Base-by-base conservation (phyloP, 2,888 invertebrate genomes). In the Gnatocerus cornutus region DNA sequence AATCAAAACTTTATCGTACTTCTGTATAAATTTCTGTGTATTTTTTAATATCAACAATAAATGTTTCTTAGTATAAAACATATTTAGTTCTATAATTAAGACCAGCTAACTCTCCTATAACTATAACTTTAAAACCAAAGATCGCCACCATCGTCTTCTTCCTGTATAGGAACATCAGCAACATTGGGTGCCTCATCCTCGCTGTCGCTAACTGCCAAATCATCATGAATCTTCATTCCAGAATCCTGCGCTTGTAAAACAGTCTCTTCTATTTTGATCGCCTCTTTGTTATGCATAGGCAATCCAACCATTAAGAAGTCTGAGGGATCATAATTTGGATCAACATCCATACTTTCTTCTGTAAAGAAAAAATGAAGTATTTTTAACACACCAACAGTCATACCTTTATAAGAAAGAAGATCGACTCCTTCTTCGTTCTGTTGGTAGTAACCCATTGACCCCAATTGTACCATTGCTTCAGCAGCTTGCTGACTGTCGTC, bases 321-420 rank as follows among this genome's bases (percentile, higher is more conserved):
- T 0, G 94, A 93, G 0, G 95, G 94, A 85, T 96, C 95, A 83
- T 96, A 96, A 79, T 91, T 92, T 0, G 93, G 91, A 86, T 94
- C 94, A 14, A 92, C 89, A 76, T 92, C 92, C 86, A 92, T 89
- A 67, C 91, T 91, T 81, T 92, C 92, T 76, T 92, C 91, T 89
- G 80, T 14, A 41, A 41, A n/a, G 5, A 41, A 61, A 64, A 66
- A 21, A 21, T n/a, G n/a, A n/a, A n/a, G n/a, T n/a, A n/a, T n/a
- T n/a, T n/a, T n/a, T n/a, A n/a, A n/a, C n/a, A n/a, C n/a, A n/a
- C n/a, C n/a, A n/a, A n/a, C n/a, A n/a, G n/a, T n/a, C n/a, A 21
- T 74, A 81, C 81, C 83, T 80, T 82, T 82, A 70, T 79, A 82
- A n/a, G n/a, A n/a, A 12, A 82, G 76, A 45, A 82, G 53, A 69